Evolutionary conservation across 2,797 vertebrate species (phyloP).

Genomic region (Phrynocephalus guinanensis): DNA sequence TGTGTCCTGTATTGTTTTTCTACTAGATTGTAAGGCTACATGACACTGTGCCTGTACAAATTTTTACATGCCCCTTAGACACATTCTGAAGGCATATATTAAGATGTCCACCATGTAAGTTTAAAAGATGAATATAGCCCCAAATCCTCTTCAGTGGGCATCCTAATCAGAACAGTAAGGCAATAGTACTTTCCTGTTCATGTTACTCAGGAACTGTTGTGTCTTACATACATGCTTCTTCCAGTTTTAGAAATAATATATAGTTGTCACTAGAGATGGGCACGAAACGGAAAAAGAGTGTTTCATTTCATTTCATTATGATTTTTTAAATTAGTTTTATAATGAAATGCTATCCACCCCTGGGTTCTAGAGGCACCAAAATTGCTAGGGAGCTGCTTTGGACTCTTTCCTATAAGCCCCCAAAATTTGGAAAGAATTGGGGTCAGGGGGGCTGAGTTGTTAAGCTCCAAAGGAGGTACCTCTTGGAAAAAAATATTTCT

Average conservation of each 20-base stretch:
- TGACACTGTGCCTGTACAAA: background rate
- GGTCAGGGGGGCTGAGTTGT: too few relatives aligned
- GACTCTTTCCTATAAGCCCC: too few relatives aligned
- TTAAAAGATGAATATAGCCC: background rate
- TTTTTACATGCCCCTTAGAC: background rate
- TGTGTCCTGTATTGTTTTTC: background rate
- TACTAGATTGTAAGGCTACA: background rate
- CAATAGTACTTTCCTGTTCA: background rate
- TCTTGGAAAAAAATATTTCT: too few relatives aligned
- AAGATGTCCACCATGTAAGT: background rate
- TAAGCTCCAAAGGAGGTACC: too few relatives aligned
- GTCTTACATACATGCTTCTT: background rate
- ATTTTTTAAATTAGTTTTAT: too few relatives aligned
- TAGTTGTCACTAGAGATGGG: background rate
- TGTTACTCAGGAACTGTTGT: background rate
- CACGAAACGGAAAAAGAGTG: too few relatives aligned
- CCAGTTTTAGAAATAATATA: background rate
- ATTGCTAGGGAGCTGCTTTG: too few relatives aligned
- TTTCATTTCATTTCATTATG: too few relatives aligned
- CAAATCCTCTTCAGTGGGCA: background rate
- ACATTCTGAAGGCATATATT: background rate
- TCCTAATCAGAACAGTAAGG: background rate
- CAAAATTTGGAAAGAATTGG: too few relatives aligned
- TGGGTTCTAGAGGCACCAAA: too few relatives aligned
- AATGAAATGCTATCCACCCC: too few relatives aligned